These are phyloP conservation scores for Abscondita cerata DNA, from an alignment of 2,888 invertebrate species.

Conservation along the genomic window DNA sequence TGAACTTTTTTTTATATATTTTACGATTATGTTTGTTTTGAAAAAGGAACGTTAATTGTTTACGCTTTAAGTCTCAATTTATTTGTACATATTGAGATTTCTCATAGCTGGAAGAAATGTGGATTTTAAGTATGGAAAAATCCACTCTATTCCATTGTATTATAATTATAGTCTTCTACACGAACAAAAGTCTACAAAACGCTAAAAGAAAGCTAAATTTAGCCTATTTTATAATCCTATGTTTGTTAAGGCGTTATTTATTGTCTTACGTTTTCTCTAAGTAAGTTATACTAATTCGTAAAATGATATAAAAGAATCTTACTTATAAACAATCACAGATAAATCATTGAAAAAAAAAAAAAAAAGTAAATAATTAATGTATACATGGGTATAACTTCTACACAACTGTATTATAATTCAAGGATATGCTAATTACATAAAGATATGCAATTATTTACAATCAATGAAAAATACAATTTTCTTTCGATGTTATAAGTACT, in stretches of 20 bases:
- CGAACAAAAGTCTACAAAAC: slow-evolving; percentile 15
- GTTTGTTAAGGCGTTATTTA: slow-evolving; percentile 50
- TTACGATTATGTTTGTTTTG: too few species aligned
- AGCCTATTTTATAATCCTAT: slow-evolving; percentile 26
- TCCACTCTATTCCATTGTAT: not conserved
- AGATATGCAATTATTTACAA: slow-evolving; percentile 12
- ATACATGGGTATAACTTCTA: not conserved
- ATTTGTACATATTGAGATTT: not conserved
- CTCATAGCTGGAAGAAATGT: not conserved
- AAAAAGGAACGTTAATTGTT: too few species aligned
- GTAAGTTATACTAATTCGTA: slow-evolving; percentile 24
- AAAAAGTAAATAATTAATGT: not conserved
- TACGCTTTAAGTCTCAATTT: not conserved
- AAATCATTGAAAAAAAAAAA: slow-evolving; percentile 15
- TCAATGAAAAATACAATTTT: slow-evolving; percentile 14
- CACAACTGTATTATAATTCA: not conserved
- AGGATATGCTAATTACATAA: slow-evolving; percentile 8
- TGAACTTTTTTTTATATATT: not conserved
- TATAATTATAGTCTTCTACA: not conserved
- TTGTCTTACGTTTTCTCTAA: slow-evolving; percentile 55
- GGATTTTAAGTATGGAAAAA: not conserved
- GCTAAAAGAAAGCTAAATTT: slow-evolving; percentile 14
- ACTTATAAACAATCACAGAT: slow-evolving; percentile 21
- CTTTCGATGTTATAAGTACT: slow-evolving; percentile 34
- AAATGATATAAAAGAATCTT: too few species aligned